Percentiles rank a stretch among this genome's conserved stretches.
phyloP scores from a whole-genome alignment of 2,888 invertebrate species.

The Pseudolycoriella hygida region DNA sequence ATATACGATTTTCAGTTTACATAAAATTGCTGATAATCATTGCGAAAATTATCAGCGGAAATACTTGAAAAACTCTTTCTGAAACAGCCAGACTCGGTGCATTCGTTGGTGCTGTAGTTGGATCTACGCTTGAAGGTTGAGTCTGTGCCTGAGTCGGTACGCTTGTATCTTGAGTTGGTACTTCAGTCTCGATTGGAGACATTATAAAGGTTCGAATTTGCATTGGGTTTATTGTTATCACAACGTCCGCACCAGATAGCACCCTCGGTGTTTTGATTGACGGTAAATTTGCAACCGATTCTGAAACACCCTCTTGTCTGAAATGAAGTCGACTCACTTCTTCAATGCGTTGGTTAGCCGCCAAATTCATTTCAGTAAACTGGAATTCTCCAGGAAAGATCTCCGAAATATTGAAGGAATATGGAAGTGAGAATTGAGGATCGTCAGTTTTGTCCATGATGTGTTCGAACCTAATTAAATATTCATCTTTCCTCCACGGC shows the following conservation, averaged over 20 bases:
- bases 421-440: conserved; percentile 26
- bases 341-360: conserved; percentile 44
- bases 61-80: no score
- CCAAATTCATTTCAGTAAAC: conserved; percentile 46
- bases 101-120: no score
- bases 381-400: conserved; percentile 36
- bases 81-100: no score
- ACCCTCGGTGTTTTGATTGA: conserved; percentile 13
- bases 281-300: background rate
- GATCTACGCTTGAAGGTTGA: no score
- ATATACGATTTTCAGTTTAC: no score
- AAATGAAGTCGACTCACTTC: conserved; percentile 29
- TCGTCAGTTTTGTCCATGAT: conserved; percentile 48
- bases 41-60: no score
- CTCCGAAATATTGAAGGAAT: conserved; percentile 28
- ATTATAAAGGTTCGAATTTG: conserved; percentile 24
- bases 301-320: conserved; percentile 9
- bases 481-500: conserved; percentile 43
- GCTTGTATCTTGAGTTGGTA: no score
- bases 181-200: no score
- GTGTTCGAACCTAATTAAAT: conserved; percentile 65
- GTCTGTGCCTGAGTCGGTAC: no score
- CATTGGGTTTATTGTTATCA: conserved; percentile 21
- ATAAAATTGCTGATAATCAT: no score
- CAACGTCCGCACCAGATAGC: conserved; percentile 14